phyloP scores from a whole-genome alignment of 2,113 vertebrate species.

The Vidua chalybeata region DNA sequence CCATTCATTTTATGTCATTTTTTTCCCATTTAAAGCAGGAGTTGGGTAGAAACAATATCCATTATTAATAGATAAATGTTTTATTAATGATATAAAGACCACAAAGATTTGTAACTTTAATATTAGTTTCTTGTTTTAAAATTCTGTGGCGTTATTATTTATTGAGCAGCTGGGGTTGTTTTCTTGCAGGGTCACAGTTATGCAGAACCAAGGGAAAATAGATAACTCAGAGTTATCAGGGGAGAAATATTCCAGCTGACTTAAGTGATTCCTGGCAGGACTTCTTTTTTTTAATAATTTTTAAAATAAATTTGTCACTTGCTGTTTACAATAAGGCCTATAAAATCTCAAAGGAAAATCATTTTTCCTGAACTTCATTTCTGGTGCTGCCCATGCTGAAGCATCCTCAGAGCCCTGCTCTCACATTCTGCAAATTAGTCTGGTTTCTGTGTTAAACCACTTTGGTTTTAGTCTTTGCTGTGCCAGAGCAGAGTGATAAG shows the following conservation, averaged over 20 bases:
- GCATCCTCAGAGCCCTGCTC: background rate
- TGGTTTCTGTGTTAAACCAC: background rate
- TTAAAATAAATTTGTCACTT: background rate
- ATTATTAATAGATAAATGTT: slow-evolving; percentile 77
- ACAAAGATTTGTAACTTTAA: slow-evolving; percentile 81
- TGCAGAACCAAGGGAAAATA: background rate
- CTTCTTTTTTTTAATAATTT: background rate
- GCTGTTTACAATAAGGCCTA: background rate
- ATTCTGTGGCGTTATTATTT: slow-evolving; percentile 63
- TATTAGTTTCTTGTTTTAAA: slow-evolving; percentile 72
- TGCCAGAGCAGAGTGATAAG: background rate
- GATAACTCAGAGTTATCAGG: background rate
- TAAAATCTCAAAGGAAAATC: background rate
- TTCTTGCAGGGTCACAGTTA: slow-evolving; percentile 17
- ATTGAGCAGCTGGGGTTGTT: slow-evolving; percentile 49
- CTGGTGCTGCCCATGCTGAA: background rate
- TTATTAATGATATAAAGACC: slow-evolving; percentile 74
- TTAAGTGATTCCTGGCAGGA: background rate
- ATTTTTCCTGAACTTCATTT: background rate
- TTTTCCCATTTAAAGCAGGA: background rate
- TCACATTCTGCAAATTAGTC: background rate
- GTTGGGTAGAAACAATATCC: slow-evolving; percentile 57
- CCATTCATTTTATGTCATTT: background rate
- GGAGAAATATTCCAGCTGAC: background rate
- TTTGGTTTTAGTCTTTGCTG: background rate